Conservation (phyloP, 2,113 vertebrate species). For the Acrocephalus kingi region DNA sequence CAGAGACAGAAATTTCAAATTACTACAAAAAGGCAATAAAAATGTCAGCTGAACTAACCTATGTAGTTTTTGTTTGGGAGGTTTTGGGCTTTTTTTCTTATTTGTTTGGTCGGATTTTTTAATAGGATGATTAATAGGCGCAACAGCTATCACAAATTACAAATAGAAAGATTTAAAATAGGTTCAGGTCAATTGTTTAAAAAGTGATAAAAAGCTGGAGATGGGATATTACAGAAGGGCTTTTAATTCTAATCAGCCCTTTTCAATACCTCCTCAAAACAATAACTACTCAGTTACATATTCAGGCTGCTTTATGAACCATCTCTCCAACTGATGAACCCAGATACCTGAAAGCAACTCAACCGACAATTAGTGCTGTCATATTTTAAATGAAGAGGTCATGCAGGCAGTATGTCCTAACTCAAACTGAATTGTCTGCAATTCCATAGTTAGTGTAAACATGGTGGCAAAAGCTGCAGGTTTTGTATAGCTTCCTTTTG, state of each 20-base stretch:
- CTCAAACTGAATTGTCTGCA: neutral
- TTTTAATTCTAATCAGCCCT: neutral
- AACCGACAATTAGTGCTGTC: neutral
- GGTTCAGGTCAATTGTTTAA: neutral
- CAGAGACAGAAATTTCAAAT: neutral
- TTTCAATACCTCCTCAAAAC: neutral
- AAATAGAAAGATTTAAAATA: neutral
- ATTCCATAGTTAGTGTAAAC: neutral
- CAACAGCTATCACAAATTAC: neutral
- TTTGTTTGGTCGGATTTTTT: neutral
- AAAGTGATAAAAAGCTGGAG: neutral
- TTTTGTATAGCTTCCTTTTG: neutral
- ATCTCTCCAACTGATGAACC: neutral
- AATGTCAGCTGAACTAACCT: neutral
- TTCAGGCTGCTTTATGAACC: neutral
- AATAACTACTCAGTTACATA: neutral
- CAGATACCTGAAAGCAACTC: neutral
- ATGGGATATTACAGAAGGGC: neutral
- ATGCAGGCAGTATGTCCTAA: neutral
- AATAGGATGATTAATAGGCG: neutral
- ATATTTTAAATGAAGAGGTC: neutral
- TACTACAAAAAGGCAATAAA: neutral
- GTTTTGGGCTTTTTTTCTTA: accelerated
- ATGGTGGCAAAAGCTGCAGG: neutral
- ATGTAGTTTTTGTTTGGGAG: accelerated